A percentile compares a stretch with the other conserved stretches of the same genome.
Conservation (phyloP, 2,888 invertebrate species). For the Caenorhabditis angaria region DNA sequence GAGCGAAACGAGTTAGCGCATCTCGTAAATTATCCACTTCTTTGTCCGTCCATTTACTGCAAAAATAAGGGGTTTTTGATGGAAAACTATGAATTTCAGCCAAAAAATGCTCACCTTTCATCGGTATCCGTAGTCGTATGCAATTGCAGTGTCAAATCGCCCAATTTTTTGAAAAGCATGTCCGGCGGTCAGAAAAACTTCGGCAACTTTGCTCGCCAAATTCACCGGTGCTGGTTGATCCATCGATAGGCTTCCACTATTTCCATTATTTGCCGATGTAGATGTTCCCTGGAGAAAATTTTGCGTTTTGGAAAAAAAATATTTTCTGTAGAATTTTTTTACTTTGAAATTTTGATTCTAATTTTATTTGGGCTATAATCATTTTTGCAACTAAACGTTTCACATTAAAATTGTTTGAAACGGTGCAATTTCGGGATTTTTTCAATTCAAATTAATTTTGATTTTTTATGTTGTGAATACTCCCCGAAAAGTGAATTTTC, state of each 20-base stretch:
- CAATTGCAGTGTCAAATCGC: slow-evolving; percentile 65
- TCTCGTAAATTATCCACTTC: slow-evolving; percentile 62
- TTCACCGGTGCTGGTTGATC: slow-evolving; percentile 51
- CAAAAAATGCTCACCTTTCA: slow-evolving; percentile 42
- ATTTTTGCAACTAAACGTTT: slow-evolving; percentile 2
- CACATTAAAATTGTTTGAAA: too few species aligned
- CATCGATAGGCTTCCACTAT: slow-evolving; percentile 21
- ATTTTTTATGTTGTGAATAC: too few species aligned
- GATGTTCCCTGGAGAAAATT: background rate
- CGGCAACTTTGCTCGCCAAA: slow-evolving; percentile 58
- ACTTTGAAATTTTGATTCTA: too few species aligned
- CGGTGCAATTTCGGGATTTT: too few species aligned
- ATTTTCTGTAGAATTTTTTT: too few species aligned
- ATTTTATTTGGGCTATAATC: too few species aligned
- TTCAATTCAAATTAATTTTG: too few species aligned
- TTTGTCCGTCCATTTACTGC: slow-evolving; percentile 63
- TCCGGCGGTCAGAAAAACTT: slow-evolving; percentile 68
- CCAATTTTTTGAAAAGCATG: slow-evolving; percentile 68
- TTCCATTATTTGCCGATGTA: background rate
- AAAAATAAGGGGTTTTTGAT: background rate
- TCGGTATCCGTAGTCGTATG: slow-evolving; percentile 51
- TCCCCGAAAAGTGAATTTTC: too few species aligned
- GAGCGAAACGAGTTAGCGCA: slow-evolving; percentile 64
- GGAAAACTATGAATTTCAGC: background rate
- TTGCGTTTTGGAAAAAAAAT: background rate